A percentile compares a stretch with the other conserved stretches of the same genome.
phyloP scores from a whole-genome alignment of 2,113 vertebrate genomes.

The Scopus umbretta region DNA sequence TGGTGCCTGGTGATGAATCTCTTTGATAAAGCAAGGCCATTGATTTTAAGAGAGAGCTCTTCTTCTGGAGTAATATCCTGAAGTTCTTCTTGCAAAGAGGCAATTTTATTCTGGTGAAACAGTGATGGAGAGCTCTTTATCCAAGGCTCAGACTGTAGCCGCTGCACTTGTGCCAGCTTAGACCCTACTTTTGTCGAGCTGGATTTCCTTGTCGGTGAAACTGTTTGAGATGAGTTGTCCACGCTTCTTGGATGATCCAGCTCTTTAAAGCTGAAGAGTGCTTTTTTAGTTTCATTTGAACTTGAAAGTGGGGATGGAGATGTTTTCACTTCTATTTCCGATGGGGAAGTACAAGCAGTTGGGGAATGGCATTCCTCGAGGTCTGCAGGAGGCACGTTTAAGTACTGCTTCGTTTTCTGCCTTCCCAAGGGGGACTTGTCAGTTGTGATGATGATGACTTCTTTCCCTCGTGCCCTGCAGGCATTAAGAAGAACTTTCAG shows the following conservation, averaged over 20 bases:
- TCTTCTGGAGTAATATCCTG: conserved; percentile 73
- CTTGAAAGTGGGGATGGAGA: conserved; percentile 45
- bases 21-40: conserved; percentile 56
- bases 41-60: conserved; percentile 70
- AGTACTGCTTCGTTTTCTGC: conserved; percentile 83
- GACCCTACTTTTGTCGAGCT: conserved; percentile 33
- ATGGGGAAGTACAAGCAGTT: conserved; percentile 65
- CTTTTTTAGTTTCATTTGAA: conserved; percentile 56
- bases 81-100: conserved; percentile 77
- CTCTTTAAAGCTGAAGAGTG: conserved; percentile 67
- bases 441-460: conserved; percentile 91
- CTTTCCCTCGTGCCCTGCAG: conserved; percentile 86
- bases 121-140: conserved; percentile 70
- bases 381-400: conserved; percentile 82
- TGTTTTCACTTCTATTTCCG: conserved; percentile 71
- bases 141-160: conserved; percentile 75
- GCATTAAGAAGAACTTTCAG: conserved; percentile 82
- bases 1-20: conserved; percentile 72
- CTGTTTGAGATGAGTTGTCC: conserved; percentile 43
- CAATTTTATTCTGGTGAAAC: conserved; percentile 75
- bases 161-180: conserved; percentile 67
- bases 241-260: neutral
- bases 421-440: conserved; percentile 78
- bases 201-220: conserved; percentile 64
- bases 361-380: conserved; percentile 59